phyloP scores from a whole-genome alignment of 1,140 invertebrate species.

The Vollenhovia emeryi region DNA sequence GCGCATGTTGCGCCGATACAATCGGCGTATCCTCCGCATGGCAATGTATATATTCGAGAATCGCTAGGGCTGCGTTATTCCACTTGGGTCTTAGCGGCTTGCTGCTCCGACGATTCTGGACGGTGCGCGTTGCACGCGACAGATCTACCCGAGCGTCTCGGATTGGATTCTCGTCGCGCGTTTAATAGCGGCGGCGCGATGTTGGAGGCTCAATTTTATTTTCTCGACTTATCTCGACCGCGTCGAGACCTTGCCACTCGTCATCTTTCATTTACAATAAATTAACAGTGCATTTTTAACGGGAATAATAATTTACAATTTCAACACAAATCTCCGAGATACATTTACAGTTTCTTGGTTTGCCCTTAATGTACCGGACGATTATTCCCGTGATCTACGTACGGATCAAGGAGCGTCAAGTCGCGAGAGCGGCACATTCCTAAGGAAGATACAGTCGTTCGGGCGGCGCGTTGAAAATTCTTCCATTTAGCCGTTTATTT shows the following conservation, averaged over 20 bases:
- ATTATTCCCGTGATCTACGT: neutral
- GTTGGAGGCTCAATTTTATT: neutral
- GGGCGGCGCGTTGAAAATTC: slow-evolving; percentile 14
- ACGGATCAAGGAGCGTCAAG: neutral
- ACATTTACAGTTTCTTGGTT: neutral
- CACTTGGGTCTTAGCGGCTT: neutral
- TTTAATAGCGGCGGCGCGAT: neutral
- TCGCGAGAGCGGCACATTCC: neutral
- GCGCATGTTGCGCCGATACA: slow-evolving; percentile 28
- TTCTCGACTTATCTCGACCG: too few relatives aligned
- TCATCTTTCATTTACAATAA: neutral
- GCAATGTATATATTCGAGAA: slow-evolving; percentile 48
- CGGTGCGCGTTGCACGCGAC: neutral
- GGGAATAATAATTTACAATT: slow-evolving; percentile 7
- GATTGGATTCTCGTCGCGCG: neutral
- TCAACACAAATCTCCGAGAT: neutral
- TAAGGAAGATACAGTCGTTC: neutral
- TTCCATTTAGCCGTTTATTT: slow-evolving; percentile 37
- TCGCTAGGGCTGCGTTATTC: slow-evolving; percentile 23
- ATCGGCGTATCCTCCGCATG: slow-evolving; percentile 23
- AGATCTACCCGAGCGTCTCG: neutral
- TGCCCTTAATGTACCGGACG: neutral
- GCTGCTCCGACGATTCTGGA: neutral
- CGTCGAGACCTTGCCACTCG: neutral
- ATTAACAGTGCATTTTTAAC: neutral